Base-by-base conservation (phyloP, 30 jellyfish, hydroid and myxozoan species). In the Calvadosia cruxmelitensis region DNA sequence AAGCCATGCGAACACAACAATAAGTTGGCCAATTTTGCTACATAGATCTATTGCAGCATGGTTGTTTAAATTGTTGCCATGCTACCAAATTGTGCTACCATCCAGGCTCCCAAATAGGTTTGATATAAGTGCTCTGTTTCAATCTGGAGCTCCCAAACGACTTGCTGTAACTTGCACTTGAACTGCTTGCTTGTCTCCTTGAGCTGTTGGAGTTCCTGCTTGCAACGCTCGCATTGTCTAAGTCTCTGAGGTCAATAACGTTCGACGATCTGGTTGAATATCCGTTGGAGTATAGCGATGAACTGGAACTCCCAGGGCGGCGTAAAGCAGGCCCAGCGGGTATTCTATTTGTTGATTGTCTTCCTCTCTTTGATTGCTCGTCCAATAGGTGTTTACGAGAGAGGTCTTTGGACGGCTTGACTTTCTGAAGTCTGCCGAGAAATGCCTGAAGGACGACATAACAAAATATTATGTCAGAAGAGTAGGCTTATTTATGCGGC, bases 381-480 rank as follows among this genome's bases (percentile, higher is more conserved):
- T 68, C 27, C 24, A 87, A 70, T 13, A 87, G 73, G 51, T 74
- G 80, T 52, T 75, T 81, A 27, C 93, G 65, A 7, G 93, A 51
- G 10, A 87, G 77, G 16, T 53, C 93, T 36, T 69, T 81, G 32
- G 96, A 71, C n/a, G 96, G 96, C 67, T 87, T 87, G 29, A 81
- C 93, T 48, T 50, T 75, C 72, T 87, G 93, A 2, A 87, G 75
- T 1, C 92, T 75, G 0, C 79, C 67, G 1, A 80, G 74, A 29
- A 80, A 42, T 26, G 93, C 93, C 93, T 80, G 67, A 1, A 50
- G 72, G 29, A 27, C 57, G 20, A 20, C 15, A 42, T 5, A 20
- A 42, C 10, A 42, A n/a, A n/a, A n/a, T n/a, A n/a, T n/a, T n/a
- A n/a, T n/a, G n/a, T n/a, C n/a, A n/a, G n/a, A n/a, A n/a, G n/a